phyloP scores from a whole-genome alignment of 2,113 vertebrate genomes.

The Gallinago media region DNA sequence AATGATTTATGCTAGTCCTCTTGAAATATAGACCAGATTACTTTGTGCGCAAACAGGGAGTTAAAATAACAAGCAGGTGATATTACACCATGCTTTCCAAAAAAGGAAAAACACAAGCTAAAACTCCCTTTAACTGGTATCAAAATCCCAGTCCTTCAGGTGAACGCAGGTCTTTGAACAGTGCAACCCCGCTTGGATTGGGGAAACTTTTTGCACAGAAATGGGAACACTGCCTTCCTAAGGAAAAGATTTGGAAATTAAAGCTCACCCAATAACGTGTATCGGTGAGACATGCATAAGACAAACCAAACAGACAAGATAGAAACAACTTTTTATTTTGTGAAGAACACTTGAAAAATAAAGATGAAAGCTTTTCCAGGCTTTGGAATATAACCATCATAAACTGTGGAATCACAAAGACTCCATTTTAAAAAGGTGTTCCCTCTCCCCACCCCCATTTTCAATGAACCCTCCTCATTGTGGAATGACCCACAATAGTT shows the following conservation, averaged over 20 bases:
- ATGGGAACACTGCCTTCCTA: not conserved
- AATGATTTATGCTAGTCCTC: not conserved
- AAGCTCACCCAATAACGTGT: accelerated
- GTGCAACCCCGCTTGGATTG: accelerated
- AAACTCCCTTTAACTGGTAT: not conserved
- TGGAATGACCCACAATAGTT: not conserved
- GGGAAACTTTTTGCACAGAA: not conserved
- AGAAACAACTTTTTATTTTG: constrained; percentile 45
- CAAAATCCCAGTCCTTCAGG: not conserved
- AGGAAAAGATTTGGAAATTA: not conserved
- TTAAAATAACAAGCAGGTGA: not conserved
- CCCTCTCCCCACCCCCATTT: not conserved
- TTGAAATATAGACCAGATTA: not conserved
- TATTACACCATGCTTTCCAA: not conserved
- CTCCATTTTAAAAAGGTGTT: not conserved
- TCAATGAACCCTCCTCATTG: not conserved
- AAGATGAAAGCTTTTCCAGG: not conserved
- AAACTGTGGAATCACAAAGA: not conserved
- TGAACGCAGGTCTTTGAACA: not conserved
- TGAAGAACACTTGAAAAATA: constrained; percentile 10
- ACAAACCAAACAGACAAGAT: not conserved
- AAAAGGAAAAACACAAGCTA: not conserved
- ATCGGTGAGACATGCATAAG: not conserved
- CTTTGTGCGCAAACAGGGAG: not conserved
- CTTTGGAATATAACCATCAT: not conserved